A percentile compares a stretch with the other conserved stretches of the same genome.
These are phyloP conservation scores for Plutomurus gul DNA, from an alignment of 1,140 invertebrate species.

Conservation along the genomic window DNA sequence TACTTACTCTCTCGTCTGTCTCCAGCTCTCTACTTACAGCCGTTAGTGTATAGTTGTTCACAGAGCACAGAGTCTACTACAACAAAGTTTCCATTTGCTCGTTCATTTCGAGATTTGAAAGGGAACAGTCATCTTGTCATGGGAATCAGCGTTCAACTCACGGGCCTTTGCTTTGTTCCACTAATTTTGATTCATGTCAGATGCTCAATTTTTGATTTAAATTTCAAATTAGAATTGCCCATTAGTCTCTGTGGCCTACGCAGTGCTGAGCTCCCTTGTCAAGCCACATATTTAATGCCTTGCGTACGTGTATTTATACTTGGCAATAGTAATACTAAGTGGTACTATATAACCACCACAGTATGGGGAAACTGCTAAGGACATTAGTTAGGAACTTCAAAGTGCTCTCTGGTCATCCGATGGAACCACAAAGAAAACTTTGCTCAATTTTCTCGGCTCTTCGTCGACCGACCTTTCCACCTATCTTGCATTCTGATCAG, in stretches of 20 bases:
- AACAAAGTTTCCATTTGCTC: background rate
- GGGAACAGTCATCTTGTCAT: background rate
- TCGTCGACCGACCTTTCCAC: background rate
- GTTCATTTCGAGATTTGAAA: background rate
- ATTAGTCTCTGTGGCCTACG: background rate
- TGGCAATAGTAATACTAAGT: background rate
- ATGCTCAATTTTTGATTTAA: conserved; percentile 23
- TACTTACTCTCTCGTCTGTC: too few relatives aligned
- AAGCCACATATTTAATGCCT: background rate
- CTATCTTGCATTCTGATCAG: conserved; percentile 9
- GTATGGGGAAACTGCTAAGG: conserved; percentile 7
- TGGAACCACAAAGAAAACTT: conserved; percentile 24
- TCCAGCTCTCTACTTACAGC: too few relatives aligned
- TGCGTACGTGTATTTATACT: background rate
- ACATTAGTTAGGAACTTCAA: conserved; percentile 13
- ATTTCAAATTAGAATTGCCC: conserved; percentile 22
- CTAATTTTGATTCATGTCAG: conserved; percentile 29
- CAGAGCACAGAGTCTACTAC: background rate
- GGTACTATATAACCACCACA: too few relatives aligned
- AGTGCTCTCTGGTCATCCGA: conserved; percentile 14
- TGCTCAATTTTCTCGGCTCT: conserved; percentile 1
- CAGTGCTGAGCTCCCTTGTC: too few relatives aligned
- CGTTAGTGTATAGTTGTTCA: background rate
- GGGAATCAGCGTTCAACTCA: conserved; percentile 16
- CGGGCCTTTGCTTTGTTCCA: conserved; percentile 4